Percentiles rank a stretch among this genome's conserved stretches.
phyloP scores from a whole-genome alignment of 2,113 vertebrate species.

The Acanthisitta chloris region DNA sequence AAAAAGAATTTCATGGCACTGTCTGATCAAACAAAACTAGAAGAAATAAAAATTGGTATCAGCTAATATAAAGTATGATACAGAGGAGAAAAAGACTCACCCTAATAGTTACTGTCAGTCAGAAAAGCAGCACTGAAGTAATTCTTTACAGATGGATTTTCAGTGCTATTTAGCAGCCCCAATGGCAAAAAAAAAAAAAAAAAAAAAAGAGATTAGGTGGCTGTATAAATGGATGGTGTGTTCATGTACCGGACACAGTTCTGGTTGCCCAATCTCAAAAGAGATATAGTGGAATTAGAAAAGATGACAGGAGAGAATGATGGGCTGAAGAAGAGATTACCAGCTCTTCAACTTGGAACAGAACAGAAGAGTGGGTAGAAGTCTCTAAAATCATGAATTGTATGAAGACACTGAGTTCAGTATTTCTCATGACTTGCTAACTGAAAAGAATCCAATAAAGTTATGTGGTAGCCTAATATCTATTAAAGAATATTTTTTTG shows the following conservation, averaged over 20 bases:
- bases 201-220: neutral
- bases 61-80: neutral
- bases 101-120: neutral
- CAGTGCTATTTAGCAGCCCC: neutral
- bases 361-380: neutral
- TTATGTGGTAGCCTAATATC: rapidly evolving
- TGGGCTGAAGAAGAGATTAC: neutral
- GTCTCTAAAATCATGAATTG: neutral
- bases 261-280: neutral
- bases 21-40: neutral
- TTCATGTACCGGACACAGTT: neutral
- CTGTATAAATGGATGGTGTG: neutral
- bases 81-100: rapidly evolving
- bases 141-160: neutral
- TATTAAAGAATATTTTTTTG: neutral
- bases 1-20: neutral
- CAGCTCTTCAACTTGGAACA: neutral
- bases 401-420: neutral
- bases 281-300: neutral
- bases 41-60: neutral
- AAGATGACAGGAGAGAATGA: neutral
- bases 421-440: neutral
- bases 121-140: neutral
- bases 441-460: neutral
- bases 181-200: neutral